phyloP scores from a whole-genome alignment of 2,797 vertebrate species.

The Fistularia commersonii region DNA sequence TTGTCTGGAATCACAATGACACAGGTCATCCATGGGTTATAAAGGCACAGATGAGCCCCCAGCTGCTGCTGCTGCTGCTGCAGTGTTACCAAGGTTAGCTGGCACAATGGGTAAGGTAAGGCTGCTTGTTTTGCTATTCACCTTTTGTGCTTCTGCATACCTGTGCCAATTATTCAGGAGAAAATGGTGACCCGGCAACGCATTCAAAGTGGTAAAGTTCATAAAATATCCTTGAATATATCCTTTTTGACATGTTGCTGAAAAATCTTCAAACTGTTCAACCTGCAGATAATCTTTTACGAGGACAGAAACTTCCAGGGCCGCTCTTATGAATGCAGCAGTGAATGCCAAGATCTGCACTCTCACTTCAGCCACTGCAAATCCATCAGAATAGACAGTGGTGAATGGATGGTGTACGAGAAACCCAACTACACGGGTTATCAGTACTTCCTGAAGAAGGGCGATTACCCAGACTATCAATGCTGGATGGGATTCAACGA shows the following conservation, averaged over 20 bases:
- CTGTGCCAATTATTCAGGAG: constrained; percentile 8
- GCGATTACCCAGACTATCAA: constrained; percentile 65
- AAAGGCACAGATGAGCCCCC: constrained; percentile 47
- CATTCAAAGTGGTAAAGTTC: too few relatives aligned
- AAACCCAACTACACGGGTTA: constrained; percentile 60
- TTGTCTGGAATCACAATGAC: constrained; percentile 53
- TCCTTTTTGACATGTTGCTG: neutral
- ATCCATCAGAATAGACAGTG: constrained; percentile 62
- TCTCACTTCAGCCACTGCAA: constrained; percentile 67
- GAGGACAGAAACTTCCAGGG: constrained; percentile 66
- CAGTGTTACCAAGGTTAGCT: constrained; percentile 36
- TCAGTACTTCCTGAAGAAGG: constrained; percentile 65
- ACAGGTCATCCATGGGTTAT: constrained; percentile 59
- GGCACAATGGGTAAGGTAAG: constrained; percentile 71
- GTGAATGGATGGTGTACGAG: constrained; percentile 66
- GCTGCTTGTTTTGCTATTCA: constrained; percentile 16
- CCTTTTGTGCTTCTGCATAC: constrained; percentile 27
- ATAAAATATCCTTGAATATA: too few relatives aligned
- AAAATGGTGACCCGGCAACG: neutral
- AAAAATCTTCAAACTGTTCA: neutral
- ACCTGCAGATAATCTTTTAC: constrained; percentile 59
- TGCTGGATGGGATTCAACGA: constrained; percentile 70
- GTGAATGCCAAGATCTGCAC: constrained; percentile 58
- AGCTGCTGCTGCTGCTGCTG: constrained; percentile 8
- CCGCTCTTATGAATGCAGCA: constrained; percentile 61